These are phyloP conservation scores for Blastobasis adustella DNA, from an alignment of 2,888 invertebrate genomes.

Conservation along the genomic window DNA sequence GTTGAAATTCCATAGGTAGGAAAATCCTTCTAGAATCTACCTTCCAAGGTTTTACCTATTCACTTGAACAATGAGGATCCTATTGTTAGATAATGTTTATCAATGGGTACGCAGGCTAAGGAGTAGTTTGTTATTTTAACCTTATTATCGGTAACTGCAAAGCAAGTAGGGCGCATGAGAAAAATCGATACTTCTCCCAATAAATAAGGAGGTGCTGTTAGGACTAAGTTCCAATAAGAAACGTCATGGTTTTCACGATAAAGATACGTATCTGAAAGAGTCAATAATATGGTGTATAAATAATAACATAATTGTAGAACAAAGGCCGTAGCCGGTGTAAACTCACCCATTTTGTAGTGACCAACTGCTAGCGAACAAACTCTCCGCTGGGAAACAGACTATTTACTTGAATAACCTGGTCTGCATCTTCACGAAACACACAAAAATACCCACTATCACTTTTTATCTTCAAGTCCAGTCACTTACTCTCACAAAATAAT, in stretches of 20 bases:
- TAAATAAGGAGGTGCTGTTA: constrained; percentile 25
- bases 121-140: background rate
- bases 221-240: constrained; percentile 26
- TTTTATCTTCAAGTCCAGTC: constrained; percentile 8
- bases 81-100: background rate
- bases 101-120: background rate
- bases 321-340: constrained; percentile 37
- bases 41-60: too few relatives aligned
- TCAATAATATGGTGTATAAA: background rate
- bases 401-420: constrained; percentile 28
- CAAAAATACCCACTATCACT: constrained; percentile 34
- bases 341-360: constrained; percentile 61
- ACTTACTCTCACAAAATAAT: constrained; percentile 12
- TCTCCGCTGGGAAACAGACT: constrained; percentile 24
- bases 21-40: too few relatives aligned
- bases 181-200: constrained; percentile 63
- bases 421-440: constrained; percentile 47
- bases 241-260: background rate
- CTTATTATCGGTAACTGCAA: background rate
- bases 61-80: too few relatives aligned
- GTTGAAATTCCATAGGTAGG: too few relatives aligned
- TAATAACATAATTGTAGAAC: constrained; percentile 8
- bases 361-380: constrained; percentile 19
- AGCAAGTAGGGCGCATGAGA: constrained; percentile 38
- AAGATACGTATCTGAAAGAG: background rate